Base-by-base conservation (phyloP, 1,140 invertebrate genomes). In the Hestina assimilis region DNA sequence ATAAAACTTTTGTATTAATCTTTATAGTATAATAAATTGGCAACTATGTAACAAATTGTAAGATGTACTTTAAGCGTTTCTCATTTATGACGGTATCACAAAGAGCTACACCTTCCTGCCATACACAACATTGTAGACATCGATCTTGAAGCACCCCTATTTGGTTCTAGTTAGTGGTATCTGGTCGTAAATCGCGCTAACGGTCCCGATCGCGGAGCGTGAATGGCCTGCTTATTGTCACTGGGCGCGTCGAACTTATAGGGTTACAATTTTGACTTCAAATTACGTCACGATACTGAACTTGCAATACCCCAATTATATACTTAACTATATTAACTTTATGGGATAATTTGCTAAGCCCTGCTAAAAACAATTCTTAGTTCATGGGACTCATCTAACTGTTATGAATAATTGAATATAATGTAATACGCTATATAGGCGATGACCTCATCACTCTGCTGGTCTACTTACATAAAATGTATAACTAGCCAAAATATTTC, bases 101-200 rank as follows among this genome's bases (percentile, higher is more conserved):
- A 19, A 17, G 15, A 17, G 15, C 15, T 14, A 38, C 11, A 7
- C 3, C 9, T 9, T 38, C 15, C 15, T 7, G 12, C 31, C 12
- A 8, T 14, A 35, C 12, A 9, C 31, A 38, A 9, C 33, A 19
- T 1, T 19, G 24, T 8, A 28, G 33, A 14, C 33, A 26, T 19
- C 33, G 33, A 50, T 50, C 47, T 26, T 40, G 17, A 0, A 14
- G 11, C 28, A 12, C 28, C 56, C 56, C 41, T 59, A 59, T 52
- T 59, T 59, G 56, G 56, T 26, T 42, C 41, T 59, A 59, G 56
- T 52, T 59, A 59, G 56, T 52, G 56, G 28, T 59, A 52, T 59
- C 56, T 28, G 20, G 11, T 48, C 54, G 54, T 57, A 57, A 48
- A 57, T 57, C 54, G 54, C 45, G 24, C 45, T 57, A 59, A 59